Evolutionary conservation across 2,797 vertebrate species (phyloP).

Genomic region (Notoglanidium macrostoma): DNA sequence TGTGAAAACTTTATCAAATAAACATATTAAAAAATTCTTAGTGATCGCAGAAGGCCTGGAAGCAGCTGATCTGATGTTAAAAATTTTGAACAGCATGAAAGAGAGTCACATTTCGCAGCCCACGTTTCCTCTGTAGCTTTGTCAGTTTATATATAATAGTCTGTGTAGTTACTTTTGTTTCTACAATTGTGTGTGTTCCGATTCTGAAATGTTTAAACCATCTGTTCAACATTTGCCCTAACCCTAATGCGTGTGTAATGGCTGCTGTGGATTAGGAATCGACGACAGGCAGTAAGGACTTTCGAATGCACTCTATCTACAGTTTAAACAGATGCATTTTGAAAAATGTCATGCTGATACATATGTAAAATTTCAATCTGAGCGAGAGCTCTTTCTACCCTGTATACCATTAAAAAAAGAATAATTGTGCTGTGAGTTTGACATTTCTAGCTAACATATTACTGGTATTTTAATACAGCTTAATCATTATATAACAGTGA

Average conservation of each 20-base stretch:
- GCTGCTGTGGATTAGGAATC: slow-evolving; percentile 11
- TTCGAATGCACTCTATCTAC: not conserved
- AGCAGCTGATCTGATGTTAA: not conserved
- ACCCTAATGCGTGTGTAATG: slow-evolving; percentile 17
- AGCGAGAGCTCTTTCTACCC: not conserved
- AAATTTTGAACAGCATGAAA: not conserved
- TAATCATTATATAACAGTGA: not conserved
- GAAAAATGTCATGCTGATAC: not conserved
- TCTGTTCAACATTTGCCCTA: slow-evolving; percentile 4
- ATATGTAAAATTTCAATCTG: not conserved
- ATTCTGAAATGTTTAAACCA: not conserved
- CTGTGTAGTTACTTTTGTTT: too few species aligned
- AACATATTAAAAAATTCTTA: not conserved
- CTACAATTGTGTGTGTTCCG: not conserved
- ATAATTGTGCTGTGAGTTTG: not conserved
- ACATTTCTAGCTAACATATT: not conserved
- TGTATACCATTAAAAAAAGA: not conserved
- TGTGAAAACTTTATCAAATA: not conserved
- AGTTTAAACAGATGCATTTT: not conserved
- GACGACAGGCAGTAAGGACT: slow-evolving; percentile 13
- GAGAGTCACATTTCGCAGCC: not conserved
- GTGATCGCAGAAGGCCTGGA: not conserved
- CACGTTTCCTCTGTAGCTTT: not conserved
- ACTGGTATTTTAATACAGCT: not conserved
- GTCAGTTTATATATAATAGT: not conserved